Percentiles rank a stretch among this genome's conserved stretches.
Conservation (phyloP, 2,113 vertebrate species). For the Hydropotes inermis region DNA sequence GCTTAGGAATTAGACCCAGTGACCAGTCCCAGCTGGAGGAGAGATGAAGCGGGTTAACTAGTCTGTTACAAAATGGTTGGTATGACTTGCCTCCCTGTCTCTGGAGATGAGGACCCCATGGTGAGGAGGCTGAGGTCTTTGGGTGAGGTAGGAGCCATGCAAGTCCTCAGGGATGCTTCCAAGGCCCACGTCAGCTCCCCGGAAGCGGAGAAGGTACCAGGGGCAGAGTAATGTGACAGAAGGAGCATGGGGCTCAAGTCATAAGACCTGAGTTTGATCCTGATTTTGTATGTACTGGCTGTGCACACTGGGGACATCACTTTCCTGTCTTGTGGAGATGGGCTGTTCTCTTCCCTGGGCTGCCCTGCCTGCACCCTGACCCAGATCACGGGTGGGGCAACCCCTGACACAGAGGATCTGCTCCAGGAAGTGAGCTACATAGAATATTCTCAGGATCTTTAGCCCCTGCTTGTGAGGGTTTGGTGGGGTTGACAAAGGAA, state of each 20-base stretch:
- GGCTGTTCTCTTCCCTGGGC: background rate
- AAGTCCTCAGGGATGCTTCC: background rate
- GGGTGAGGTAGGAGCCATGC: background rate
- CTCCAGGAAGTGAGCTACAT: background rate
- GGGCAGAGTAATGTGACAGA: background rate
- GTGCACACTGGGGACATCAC: background rate
- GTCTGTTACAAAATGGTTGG: background rate
- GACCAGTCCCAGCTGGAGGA: background rate
- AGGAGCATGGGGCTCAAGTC: background rate
- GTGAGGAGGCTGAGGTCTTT: background rate
- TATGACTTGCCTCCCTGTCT: background rate
- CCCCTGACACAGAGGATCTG: background rate
- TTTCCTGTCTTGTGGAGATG: background rate
- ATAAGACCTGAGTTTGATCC: background rate
- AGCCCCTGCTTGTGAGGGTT: background rate
- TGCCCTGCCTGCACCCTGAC: accelerated
- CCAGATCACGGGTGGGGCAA: accelerated
- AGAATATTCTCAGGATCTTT: background rate
- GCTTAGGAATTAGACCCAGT: background rate
- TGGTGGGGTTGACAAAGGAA: background rate
- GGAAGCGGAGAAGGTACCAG: background rate
- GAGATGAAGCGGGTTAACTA: background rate
- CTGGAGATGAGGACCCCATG: background rate
- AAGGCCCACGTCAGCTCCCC: background rate
- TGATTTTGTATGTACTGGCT: background rate